Evolutionary conservation across 1,140 invertebrate species (phyloP).

Genomic region (Ceratitis capitata): DNA sequence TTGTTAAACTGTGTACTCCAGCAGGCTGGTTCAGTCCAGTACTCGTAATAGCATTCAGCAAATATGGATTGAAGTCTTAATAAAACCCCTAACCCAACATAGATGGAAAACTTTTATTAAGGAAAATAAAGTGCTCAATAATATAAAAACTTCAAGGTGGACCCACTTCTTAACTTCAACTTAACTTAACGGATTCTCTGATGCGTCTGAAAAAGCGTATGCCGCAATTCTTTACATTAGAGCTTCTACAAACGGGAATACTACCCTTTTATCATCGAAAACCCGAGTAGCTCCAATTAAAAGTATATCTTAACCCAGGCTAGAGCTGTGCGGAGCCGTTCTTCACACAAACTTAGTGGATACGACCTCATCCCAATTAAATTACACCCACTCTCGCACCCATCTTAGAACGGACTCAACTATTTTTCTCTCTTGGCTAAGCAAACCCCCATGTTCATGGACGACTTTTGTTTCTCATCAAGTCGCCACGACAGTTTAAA

Average conservation of each 20-base stretch:
- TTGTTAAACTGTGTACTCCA: no score
- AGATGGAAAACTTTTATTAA: conserved; percentile 45
- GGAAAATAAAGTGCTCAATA: neutral
- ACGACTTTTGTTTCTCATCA: no score
- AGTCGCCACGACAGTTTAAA: no score
- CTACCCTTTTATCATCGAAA: neutral
- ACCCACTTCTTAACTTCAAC: conserved; percentile 47
- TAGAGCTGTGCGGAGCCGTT: conserved; percentile 59
- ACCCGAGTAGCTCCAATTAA: conserved; percentile 57
- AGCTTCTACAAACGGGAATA: neutral
- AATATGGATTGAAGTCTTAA: neutral
- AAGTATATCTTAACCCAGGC: conserved; percentile 51
- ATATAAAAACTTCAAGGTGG: conserved; percentile 43
- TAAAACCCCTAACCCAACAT: neutral
- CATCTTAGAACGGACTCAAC: no score
- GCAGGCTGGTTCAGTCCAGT: neutral
- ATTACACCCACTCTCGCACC: conserved; percentile 48
- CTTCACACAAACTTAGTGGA: conserved; percentile 48
- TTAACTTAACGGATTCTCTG: conserved; percentile 54
- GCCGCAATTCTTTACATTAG: conserved; percentile 46
- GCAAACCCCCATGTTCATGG: no score
- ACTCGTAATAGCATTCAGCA: neutral
- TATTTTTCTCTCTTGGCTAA: no score
- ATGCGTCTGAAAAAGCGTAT: conserved; percentile 57
- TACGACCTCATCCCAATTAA: conserved; percentile 47